Evolutionary conservation across 2,888 invertebrate genomes (phyloP).

Genomic region (Acrobasis repandana): DNA sequence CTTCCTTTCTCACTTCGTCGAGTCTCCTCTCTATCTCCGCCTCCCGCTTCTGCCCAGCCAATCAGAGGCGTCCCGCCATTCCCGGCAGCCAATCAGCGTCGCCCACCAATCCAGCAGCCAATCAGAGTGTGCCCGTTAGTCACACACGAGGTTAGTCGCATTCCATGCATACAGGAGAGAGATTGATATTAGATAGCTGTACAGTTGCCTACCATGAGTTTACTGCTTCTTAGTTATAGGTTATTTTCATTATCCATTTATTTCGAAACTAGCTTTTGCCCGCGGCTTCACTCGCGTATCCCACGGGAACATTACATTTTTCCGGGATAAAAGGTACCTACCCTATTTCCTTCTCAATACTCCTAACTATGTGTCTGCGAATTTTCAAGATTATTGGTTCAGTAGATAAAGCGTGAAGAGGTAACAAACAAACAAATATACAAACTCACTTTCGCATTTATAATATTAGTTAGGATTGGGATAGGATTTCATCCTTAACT

Average conservation of each 20-base stretch:
- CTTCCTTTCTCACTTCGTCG: slow-evolving; percentile 84
- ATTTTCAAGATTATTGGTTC: too few species aligned
- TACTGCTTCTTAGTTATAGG: not conserved
- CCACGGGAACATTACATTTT: too few species aligned
- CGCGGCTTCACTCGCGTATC: too few species aligned
- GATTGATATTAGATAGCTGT: slow-evolving; percentile 33
- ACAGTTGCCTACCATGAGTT: slow-evolving; percentile 15
- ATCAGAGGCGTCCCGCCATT: slow-evolving; percentile 3
- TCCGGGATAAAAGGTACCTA: too few species aligned
- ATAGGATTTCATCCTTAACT: too few species aligned
- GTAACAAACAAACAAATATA: too few species aligned
- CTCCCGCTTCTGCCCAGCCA: slow-evolving; percentile 35
- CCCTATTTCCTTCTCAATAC: too few species aligned
- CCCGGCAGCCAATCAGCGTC: slow-evolving; percentile 36
- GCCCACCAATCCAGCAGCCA: slow-evolving; percentile 26
- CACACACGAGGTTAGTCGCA: slow-evolving; percentile 76
- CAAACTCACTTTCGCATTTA: too few species aligned
- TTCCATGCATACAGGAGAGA: slow-evolving; percentile 72
- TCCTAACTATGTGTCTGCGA: too few species aligned
- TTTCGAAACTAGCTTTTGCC: too few species aligned
- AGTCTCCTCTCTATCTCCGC: slow-evolving; percentile 46
- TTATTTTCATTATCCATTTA: not conserved
- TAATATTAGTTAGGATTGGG: too few species aligned
- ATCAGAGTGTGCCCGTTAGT: slow-evolving; percentile 41
- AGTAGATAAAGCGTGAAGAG: too few species aligned